Evolutionary conservation across 2,888 invertebrate genomes (phyloP), one percentile per base, ranked within the genome.

Genomic region (Mycogona germanica): DNA sequence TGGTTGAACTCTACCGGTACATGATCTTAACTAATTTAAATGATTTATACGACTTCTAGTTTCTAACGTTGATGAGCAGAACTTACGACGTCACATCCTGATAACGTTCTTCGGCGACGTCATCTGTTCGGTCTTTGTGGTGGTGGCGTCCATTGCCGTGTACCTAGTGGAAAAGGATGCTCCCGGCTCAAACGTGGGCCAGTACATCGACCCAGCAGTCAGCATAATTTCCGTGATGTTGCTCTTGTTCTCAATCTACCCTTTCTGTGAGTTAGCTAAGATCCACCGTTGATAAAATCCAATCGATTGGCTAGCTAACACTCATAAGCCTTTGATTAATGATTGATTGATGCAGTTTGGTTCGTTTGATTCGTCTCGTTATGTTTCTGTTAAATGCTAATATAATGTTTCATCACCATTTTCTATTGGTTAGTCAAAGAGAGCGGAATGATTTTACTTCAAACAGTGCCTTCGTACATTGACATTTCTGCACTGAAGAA

Each of bases 381-480:
- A 12, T 35, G 12, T 35, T n/a, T n/a, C n/a, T n/a, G n/a, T n/a
- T n/a, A n/a, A n/a, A n/a, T n/a, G n/a, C n/a, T n/a, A n/a, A n/a
- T n/a, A n/a, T n/a, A n/a, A n/a, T n/a, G n/a, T n/a, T n/a, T n/a
- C n/a, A n/a, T n/a, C n/a, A n/a, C n/a, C 26, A 19, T 46, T 46
- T 26, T 45, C n/a, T 9, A 12, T 17, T 37, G 23, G 30, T 3
- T 72, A 91, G 89, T 92, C 79, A 85, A 85, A 61, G 86, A 91
- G 68, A 87, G 91, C 12, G 84, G 88, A 3, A 71, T 87, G 53
- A 88, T 93, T 63, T 75, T 93, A 0, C 76, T 95, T 21, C 92
- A 95, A 72, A 93, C 92, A 1, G 91, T 93, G 55, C 93, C 95
- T 0, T 85, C 82, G 62, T 84, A 88, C 14, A 82, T 93, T 59